phyloP scores from a whole-genome alignment of 2,797 vertebrate genomes.

The Limnodromus scolopaceus region DNA sequence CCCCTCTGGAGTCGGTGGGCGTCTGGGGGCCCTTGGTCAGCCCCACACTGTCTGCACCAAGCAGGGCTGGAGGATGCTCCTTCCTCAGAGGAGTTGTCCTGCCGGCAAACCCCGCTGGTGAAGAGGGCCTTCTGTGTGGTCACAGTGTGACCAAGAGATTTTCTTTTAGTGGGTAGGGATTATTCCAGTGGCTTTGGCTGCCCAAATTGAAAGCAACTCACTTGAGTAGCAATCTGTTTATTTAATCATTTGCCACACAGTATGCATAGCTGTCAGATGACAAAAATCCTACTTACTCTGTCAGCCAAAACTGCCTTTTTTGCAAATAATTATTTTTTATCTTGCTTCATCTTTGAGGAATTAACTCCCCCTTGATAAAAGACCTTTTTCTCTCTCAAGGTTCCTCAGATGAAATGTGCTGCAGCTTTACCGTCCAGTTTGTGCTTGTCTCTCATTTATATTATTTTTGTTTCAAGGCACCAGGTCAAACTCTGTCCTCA shows the following conservation, averaged over 20 bases:
- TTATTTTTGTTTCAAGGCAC: slow-evolving; percentile 60
- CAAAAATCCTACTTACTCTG: not conserved
- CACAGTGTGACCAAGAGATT: slow-evolving; percentile 34
- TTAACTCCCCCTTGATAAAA: slow-evolving; percentile 53
- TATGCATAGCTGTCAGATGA: slow-evolving; percentile 48
- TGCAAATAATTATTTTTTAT: slow-evolving; percentile 56
- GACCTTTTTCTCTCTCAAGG: slow-evolving; percentile 27
- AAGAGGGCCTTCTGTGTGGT: slow-evolving; percentile 54
- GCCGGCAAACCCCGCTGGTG: not conserved
- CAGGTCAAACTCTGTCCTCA: slow-evolving; percentile 58
- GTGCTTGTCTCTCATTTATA: slow-evolving; percentile 39
- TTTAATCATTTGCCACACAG: slow-evolving; percentile 70
- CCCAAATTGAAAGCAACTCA: slow-evolving; percentile 28
- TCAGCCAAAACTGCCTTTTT: slow-evolving; percentile 54
- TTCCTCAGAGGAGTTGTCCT: not conserved
- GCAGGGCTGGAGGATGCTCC: not conserved
- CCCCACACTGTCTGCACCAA: not conserved
- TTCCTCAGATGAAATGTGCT: slow-evolving; percentile 38
- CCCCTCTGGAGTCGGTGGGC: not conserved
- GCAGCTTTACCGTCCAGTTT: slow-evolving; percentile 54
- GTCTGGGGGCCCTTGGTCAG: not conserved
- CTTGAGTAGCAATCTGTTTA: slow-evolving; percentile 67
- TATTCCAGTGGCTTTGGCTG: slow-evolving; percentile 63
- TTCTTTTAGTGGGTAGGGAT: slow-evolving; percentile 43
- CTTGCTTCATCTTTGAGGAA: slow-evolving; percentile 55